Base-by-base conservation (phyloP, 2,113 vertebrate species). In the Oxyruncus cristatus region DNA sequence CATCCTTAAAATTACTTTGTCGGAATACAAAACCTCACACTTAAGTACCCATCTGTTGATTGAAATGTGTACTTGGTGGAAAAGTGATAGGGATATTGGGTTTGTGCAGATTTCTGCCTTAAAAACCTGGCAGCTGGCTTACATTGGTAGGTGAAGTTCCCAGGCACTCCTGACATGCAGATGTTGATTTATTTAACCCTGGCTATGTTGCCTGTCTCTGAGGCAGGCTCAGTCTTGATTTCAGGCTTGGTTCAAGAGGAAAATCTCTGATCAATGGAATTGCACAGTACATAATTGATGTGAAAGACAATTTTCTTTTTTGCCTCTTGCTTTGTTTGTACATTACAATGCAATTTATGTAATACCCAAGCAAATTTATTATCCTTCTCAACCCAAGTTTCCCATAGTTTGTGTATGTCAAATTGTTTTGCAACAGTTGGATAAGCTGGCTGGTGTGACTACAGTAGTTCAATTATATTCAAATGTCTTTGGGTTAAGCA, bases 361-460 rank as follows among this genome's bases (percentile, higher is more conserved):
- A 33, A 58, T 46, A 28, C 59, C 58, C 7, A 23, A 88, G 67
- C 14, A 1, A 76, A 56, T 58, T 65, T 77, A 3, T 9, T 91
- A 14, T 67, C 85, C 46, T 95, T 96, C 88, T 80, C 39, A 10
- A 2, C 77, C 52, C 12, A 61, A 92, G 89, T 94, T 94, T 89
- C 81, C 85, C 65, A 56, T 90, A 50, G 80, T 94, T 96, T 46
- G 37, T 94, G 91, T 97, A 61, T 47, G 62, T 97, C 77, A 55
- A 12, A 91, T 97, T 83, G 88, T 91, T 97, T 53, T 70, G 26
- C 70, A 74, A 22, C 53, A 79, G 55, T 68, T 75, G 80, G 78
- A 82, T 87, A 50, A 73, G 6, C 66, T 68, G 71, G 18, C 71
- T 49, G 63, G n/a, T 92, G 77, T 94, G 76, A 70, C 61, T 70